phyloP scores from a whole-genome alignment of 1,140 invertebrate genomes.

The Orchesella cincta region DNA sequence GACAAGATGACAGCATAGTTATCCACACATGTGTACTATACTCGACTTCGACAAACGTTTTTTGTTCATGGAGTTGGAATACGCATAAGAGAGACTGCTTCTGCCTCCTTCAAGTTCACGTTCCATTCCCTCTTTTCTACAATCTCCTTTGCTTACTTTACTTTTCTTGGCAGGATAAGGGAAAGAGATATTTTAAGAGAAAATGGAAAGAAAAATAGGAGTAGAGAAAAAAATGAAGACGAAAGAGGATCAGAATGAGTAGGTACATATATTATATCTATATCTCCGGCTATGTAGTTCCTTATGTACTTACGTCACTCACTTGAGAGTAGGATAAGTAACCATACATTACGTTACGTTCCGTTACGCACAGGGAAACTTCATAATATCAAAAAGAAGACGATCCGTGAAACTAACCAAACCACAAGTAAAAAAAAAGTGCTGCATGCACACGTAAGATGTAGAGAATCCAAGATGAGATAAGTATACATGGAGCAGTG shows the following conservation, averaged over 20 bases:
- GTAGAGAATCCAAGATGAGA: no score
- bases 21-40: no score
- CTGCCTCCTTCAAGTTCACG: no score
- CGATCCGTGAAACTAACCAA: neutral
- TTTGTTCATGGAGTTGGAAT: no score
- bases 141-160: neutral
- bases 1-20: no score
- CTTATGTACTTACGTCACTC: no score
- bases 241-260: no score
- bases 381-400: neutral
- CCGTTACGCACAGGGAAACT: neutral
- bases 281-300: neutral
- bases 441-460: no score
- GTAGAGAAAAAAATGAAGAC: neutral
- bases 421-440: neutral
- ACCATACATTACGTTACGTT: neutral
- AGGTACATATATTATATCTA: neutral
- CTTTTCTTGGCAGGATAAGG: neutral
- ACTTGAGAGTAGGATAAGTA: neutral
- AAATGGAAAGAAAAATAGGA: neutral
- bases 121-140: no score
- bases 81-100: no score
- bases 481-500: neutral
- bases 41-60: no score
- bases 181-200: neutral